These are phyloP conservation scores for Erinaceus europaeus DNA, from an alignment of 2,113 vertebrate genomes.

Conservation along the genomic window DNA sequence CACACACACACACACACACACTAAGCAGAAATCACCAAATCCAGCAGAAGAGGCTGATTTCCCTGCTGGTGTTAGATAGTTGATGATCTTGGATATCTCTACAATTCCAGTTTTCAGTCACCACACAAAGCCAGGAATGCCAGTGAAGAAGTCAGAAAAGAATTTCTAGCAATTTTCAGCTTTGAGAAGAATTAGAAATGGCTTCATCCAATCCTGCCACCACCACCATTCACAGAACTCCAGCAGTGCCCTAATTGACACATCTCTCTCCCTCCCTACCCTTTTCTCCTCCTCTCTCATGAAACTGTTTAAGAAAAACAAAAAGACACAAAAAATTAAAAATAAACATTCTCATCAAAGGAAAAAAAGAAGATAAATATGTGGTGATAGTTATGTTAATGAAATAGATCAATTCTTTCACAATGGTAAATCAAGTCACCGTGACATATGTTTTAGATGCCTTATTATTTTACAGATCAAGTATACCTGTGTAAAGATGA, in stretches of 20 bases:
- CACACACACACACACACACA: neutral
- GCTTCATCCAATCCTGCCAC: neutral
- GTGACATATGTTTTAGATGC: neutral
- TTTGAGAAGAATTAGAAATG: neutral
- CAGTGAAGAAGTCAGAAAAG: neutral
- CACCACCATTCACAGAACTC: no score
- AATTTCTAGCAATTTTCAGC: neutral
- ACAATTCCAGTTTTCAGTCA: neutral
- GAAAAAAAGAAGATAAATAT: neutral
- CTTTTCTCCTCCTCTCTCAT: no score
- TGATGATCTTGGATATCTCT: neutral
- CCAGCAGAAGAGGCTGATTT: neutral
- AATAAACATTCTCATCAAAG: neutral
- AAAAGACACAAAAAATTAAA: no score
- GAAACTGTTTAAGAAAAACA: no score
- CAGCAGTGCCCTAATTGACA: no score
- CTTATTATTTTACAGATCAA: neutral
- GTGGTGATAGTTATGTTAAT: neutral
- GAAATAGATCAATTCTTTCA: neutral
- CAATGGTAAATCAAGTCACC: neutral
- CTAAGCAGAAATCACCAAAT: neutral
- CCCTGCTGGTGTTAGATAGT: neutral
- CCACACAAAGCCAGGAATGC: neutral
- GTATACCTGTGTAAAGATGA: neutral
- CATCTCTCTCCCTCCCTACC: no score